Conservation (phyloP, 2,888 invertebrate genomes). For the Andrena hattorfiana region DNA sequence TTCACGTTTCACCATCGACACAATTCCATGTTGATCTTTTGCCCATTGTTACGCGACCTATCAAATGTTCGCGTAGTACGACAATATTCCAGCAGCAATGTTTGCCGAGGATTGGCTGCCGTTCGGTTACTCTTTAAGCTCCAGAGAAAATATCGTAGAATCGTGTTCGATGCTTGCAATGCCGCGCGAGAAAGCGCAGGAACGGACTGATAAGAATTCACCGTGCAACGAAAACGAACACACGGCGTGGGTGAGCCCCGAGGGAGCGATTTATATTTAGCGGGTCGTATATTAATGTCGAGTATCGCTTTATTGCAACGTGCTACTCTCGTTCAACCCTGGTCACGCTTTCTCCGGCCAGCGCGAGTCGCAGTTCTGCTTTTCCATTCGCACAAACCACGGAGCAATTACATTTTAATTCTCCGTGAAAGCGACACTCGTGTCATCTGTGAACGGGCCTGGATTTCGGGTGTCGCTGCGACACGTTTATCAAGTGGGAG, state of each 20-base stretch:
- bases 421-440: conserved; percentile 19
- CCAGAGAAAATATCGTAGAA: neutral
- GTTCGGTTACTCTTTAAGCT: no score
- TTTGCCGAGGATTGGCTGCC: no score
- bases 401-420: conserved; percentile 31
- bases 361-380: conserved; percentile 30
- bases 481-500: neutral
- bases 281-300: conserved; percentile 53
- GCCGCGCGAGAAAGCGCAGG: neutral
- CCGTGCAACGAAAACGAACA: conserved; percentile 26
- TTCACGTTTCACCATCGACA: conserved; percentile 25
- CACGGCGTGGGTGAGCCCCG: conserved; percentile 36
- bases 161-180: neutral
- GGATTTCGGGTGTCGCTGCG: neutral
- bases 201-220: conserved; percentile 19
- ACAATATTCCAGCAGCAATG: no score
- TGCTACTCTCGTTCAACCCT: conserved; percentile 51
- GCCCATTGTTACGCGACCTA: neutral
- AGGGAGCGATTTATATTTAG: conserved; percentile 50
- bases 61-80: neutral
- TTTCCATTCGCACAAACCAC: conserved; percentile 48
- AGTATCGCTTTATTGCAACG: conserved; percentile 58
- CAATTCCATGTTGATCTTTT: conserved; percentile 3
- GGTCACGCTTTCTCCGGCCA: conserved; percentile 61
- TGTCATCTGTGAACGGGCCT: neutral